Percentiles rank a stretch among this genome's conserved stretches.
These are phyloP conservation scores for Drosophila recens DNA, from an alignment of 2,888 invertebrate species.

Conservation along the genomic window DNA sequence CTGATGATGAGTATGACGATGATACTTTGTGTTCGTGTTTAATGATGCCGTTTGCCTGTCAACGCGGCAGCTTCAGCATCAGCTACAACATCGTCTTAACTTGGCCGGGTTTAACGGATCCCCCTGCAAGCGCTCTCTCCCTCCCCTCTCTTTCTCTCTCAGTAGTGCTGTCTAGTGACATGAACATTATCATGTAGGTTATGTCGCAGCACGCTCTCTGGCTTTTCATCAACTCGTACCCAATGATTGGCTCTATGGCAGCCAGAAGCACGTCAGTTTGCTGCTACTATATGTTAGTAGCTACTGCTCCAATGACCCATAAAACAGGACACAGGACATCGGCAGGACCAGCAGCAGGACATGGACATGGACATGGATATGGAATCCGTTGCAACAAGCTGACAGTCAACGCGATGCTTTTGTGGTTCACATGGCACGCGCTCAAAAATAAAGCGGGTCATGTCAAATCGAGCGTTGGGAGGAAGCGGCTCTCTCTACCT, in stretches of 20 bases:
- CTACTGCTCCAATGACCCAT: constrained; percentile 73
- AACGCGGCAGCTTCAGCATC: constrained; percentile 38
- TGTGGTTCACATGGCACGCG: constrained; percentile 70
- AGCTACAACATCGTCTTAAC: constrained; percentile 47
- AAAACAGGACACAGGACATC: constrained; percentile 57
- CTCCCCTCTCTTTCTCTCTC: not conserved
- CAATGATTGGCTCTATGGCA: constrained; percentile 67
- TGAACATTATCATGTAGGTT: constrained; percentile 73
- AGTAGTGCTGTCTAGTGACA: constrained; percentile 36
- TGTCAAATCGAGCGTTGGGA: constrained; percentile 55
- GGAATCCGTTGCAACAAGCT: constrained; percentile 38
- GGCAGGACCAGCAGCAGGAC: not conserved
- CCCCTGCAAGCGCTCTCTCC: not conserved
- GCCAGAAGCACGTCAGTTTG: constrained; percentile 51
- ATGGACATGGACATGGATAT: constrained; percentile 11
- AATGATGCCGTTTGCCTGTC: constrained; percentile 78
- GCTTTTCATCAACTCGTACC: constrained; percentile 70
- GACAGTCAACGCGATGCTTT: constrained; percentile 39
- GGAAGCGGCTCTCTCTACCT: constrained; percentile 4
- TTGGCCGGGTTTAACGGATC: constrained; percentile 36
- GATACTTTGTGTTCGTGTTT: constrained; percentile 81
- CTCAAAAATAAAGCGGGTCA: constrained; percentile 58
- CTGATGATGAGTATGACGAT: constrained; percentile 63
- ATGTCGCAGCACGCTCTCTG: constrained; percentile 67
- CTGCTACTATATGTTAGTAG: constrained; percentile 7